Evolutionary conservation across 2,797 vertebrate species (phyloP), one percentile per base, ranked within the genome.

Genomic region (Lacerta bilineata): DNA sequence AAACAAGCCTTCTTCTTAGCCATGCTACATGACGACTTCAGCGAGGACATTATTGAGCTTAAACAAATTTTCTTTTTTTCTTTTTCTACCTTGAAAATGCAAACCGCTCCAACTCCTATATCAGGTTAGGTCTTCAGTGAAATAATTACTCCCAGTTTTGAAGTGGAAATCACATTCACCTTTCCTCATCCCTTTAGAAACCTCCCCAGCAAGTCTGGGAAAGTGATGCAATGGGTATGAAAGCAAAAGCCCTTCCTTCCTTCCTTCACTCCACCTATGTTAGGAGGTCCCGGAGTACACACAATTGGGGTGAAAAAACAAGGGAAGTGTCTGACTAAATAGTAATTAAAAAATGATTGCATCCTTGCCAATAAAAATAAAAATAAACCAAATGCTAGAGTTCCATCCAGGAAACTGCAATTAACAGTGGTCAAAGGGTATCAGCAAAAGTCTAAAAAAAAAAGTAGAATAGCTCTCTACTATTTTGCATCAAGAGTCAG

Each of bases 111-210:
- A 55, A 33, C 27, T 55, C 77, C 29, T 55, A 79, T 29, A 17
- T 20, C 46, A 55, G 77, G 13, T 5, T 55, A n/a, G 13, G 36
- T 23, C 25, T 59, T 82, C 39, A 66, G 25, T 29, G 25, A 82
- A 68, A 68, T n/a, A 68, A 82, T 68, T 68, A 66, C 59, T n/a
- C 39, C 61, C 33, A 66, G 61, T n/a, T 66, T 81, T 82, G 61
- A 82, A 43, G 25, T 68, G 25, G 80, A 41, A 81, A 64, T 39
- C 29, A 66, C 27, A 81, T 68, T 68, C 41, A 27, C 23, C 61
- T 82, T 82, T 68, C 80, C 39, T 18, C 6, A 82, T 3, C 36
- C 80, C 27, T 68, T 66, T 64, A 27, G 10, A 81, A 66, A 81
- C 61, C 27, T 36, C 36, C 36, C 9, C 61, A 81, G 36, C 8